A percentile compares a stretch with the other conserved stretches of the same genome.
Evolutionary conservation across 1,140 invertebrate genomes (phyloP).

Genomic region (Drosophila malerkotliana): DNA sequence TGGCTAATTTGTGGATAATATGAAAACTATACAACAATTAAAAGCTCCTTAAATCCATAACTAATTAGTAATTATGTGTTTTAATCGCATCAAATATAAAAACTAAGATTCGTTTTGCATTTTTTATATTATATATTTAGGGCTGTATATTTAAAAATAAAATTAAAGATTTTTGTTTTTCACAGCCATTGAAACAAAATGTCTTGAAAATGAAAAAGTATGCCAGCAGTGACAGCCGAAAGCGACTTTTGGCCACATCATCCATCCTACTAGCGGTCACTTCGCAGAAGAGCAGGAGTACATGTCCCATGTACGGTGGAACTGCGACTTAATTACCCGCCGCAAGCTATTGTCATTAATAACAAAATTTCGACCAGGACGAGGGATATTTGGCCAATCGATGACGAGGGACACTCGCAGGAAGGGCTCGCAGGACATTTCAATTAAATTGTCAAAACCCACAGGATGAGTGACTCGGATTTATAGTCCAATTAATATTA

Average conservation of each 20-base stretch:
- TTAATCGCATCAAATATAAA: too few species aligned
- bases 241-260: constrained; percentile 51
- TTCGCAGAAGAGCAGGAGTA: constrained; percentile 4
- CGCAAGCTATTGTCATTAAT: constrained; percentile 45
- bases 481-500: constrained; percentile 66
- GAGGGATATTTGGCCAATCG: constrained; percentile 1
- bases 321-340: constrained; percentile 39
- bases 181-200: too few species aligned
- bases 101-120: too few species aligned
- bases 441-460: constrained; percentile 47
- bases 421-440: not conserved
- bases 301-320: constrained; percentile 36
- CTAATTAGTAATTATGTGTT: too few species aligned
- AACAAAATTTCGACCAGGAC: constrained; percentile 27
- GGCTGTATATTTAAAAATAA: too few species aligned
- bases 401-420: constrained; percentile 2
- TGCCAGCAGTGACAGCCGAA: constrained; percentile 49
- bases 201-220: too few species aligned
- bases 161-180: too few species aligned
- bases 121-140: too few species aligned
- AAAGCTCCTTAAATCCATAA: too few species aligned
- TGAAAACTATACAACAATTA: too few species aligned
- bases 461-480: constrained; percentile 36
- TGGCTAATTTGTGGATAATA: too few species aligned
- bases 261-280: constrained; percentile 22